Percentiles rank a stretch among this genome's conserved stretches.
These are phyloP conservation scores for Anthopleura xanthogrammica DNA, from an alignment of 92 coral and sea anemone genomes.

Conservation along the genomic window DNA sequence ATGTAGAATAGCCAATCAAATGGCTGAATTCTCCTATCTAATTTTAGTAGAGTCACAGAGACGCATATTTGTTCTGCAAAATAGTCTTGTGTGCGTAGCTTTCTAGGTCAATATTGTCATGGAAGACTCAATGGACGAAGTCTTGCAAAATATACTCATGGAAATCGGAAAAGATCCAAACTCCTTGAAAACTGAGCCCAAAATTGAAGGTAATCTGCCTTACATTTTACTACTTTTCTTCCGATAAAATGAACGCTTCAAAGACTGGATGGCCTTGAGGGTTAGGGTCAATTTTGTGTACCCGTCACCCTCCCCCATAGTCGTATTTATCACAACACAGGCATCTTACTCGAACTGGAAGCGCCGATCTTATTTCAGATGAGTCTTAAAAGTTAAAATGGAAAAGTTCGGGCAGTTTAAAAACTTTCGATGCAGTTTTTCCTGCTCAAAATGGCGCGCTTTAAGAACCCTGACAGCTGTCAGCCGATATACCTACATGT, in stretches of 20 bases:
- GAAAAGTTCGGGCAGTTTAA: neutral
- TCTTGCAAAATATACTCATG: neutral
- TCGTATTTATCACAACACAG: neutral
- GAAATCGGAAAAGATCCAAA: neutral
- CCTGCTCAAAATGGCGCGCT: no score
- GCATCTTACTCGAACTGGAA: neutral
- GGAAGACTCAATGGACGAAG: neutral
- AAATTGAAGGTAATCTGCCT: neutral
- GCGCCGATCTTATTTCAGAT: neutral
- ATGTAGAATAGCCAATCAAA: conserved; percentile 8
- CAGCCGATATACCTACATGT: no score
- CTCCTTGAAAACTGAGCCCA: neutral
- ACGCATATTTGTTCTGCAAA: neutral
- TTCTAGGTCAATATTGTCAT: neutral
- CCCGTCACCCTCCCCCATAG: neutral
- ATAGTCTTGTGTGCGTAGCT: neutral
- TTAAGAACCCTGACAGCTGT: no score
- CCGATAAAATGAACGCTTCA: no score
- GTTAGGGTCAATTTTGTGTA: neutral
- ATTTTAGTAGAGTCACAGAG: neutral
- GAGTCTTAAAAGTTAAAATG: neutral
- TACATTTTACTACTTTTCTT: neutral
- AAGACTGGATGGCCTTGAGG: no score
- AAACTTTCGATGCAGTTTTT: neutral
- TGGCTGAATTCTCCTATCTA: neutral